Conservation (phyloP, 1,140 invertebrate species). For the Chionoecetes opilio region DNA sequence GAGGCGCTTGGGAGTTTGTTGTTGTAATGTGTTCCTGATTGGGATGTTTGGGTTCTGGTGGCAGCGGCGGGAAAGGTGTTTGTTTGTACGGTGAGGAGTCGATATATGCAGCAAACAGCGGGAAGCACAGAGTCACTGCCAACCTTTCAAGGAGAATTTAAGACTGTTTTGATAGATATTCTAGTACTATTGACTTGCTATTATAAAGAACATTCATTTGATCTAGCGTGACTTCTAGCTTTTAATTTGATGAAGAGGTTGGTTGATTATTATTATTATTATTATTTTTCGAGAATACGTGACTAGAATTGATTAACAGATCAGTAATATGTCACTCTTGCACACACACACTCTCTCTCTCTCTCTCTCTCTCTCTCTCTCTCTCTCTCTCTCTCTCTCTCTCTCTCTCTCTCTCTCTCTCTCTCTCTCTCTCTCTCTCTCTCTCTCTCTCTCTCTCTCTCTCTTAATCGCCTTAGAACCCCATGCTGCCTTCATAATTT, state of each 20-base stretch:
- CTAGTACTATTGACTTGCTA: background rate
- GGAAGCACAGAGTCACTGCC: background rate
- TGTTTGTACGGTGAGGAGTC: background rate
- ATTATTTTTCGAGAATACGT: too few species aligned
- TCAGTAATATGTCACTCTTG: too few species aligned
- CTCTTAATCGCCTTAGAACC: too few species aligned
- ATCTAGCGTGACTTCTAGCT: too few species aligned
- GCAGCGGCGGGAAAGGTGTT: slow-evolving; percentile 18
- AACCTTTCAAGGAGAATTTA: background rate
- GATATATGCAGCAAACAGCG: slow-evolving; percentile 16
- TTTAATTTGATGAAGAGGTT: too few species aligned
- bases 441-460: background rate
- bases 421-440: background rate
- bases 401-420: slow-evolving; percentile 17
- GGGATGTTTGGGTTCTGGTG: slow-evolving; percentile 30
- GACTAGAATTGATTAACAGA: too few species aligned
- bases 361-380: too few species aligned
- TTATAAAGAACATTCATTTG: background rate
- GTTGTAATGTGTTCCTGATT: background rate
- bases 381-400: too few species aligned
- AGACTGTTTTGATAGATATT: background rate
- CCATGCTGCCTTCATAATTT: background rate
- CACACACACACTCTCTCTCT: too few species aligned
- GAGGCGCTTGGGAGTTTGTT: background rate
- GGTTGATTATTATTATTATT: too few species aligned